These are phyloP conservation scores for Aphrophora alni DNA, from an alignment of 2,888 invertebrate species.

Conservation along the genomic window DNA sequence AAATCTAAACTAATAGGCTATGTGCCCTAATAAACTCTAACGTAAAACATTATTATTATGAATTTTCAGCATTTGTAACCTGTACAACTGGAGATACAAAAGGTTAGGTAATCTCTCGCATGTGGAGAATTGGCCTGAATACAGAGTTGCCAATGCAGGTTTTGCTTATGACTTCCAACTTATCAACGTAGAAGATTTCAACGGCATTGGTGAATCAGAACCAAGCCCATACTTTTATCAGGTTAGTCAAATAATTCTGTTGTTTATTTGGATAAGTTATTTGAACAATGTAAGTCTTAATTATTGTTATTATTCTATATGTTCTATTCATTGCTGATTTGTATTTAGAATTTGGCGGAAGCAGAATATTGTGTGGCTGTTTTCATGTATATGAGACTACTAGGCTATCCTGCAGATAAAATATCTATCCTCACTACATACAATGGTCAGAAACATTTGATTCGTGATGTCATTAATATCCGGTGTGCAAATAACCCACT, in stretches of 20 bases:
- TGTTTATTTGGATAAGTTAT: neutral
- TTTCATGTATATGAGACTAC: slow-evolving; percentile 97
- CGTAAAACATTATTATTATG: too few relatives aligned
- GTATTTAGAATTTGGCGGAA: slow-evolving; percentile 76
- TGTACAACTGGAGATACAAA: slow-evolving; percentile 97
- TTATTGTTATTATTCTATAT: neutral
- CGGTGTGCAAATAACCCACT: slow-evolving; percentile 94
- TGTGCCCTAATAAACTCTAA: too few relatives aligned
- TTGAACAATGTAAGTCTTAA: too few relatives aligned
- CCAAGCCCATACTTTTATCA: slow-evolving; percentile 99
- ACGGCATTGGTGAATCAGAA: slow-evolving; percentile 95
- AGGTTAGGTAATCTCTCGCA: slow-evolving; percentile 93
- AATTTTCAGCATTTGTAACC: slow-evolving; percentile 77
- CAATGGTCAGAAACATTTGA: slow-evolving; percentile 98
- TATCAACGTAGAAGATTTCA: slow-evolving; percentile 95
- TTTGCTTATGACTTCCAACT: slow-evolving; percentile 93
- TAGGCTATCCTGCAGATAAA: slow-evolving; percentile 96
- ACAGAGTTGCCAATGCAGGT: slow-evolving; percentile 90
- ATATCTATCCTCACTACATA: slow-evolving; percentile 98
- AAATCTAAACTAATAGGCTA: too few relatives aligned
- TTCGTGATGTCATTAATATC: slow-evolving; percentile 92
- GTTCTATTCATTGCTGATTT: slow-evolving; percentile 16
- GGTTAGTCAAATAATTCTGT: too few relatives aligned
- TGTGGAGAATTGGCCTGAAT: slow-evolving; percentile 83
- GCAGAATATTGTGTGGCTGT: slow-evolving; percentile 96